phyloP scores from a whole-genome alignment of 2,888 invertebrate genomes.

The Mimumesa dahlbomi region DNA sequence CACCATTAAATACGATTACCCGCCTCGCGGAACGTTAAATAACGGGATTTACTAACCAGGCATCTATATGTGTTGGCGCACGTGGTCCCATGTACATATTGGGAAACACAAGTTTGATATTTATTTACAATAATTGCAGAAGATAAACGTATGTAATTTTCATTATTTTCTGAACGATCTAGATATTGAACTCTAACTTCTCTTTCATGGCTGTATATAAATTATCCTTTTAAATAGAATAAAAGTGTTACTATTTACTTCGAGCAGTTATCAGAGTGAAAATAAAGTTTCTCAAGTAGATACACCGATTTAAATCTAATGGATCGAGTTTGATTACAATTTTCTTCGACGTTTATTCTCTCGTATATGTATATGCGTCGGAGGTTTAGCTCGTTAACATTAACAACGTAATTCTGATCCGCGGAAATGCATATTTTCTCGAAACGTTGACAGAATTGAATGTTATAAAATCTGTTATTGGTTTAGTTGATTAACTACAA shows the following conservation, averaged over 20 bases:
- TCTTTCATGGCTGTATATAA: slow-evolving; percentile 2
- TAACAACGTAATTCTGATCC: too few species aligned
- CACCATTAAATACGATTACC: slow-evolving; percentile 69
- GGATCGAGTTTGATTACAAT: too few species aligned
- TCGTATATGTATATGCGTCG: too few species aligned
- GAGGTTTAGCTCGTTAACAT: too few species aligned
- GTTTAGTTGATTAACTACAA: background rate
- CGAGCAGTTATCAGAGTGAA: background rate
- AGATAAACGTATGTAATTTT: slow-evolving; percentile 45
- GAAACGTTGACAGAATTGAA: too few species aligned
- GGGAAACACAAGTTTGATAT: slow-evolving; percentile 41
- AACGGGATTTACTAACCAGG: slow-evolving; percentile 58
- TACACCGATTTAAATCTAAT: too few species aligned
- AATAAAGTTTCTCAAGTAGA: slow-evolving; percentile 2
- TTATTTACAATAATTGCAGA: slow-evolving; percentile 20
- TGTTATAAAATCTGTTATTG: background rate
- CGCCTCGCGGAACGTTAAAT: slow-evolving; percentile 56
- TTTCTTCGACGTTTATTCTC: too few species aligned
- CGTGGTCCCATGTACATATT: slow-evolving; percentile 33
- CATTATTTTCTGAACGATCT: slow-evolving; percentile 41
- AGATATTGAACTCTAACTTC: slow-evolving; percentile 1
- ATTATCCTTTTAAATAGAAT: background rate
- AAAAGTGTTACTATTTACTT: background rate
- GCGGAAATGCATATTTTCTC: too few species aligned
- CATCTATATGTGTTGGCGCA: slow-evolving; percentile 13